Percentiles rank a stretch among this genome's conserved stretches.
phyloP scores from a whole-genome alignment of 2,797 vertebrate species.

The Microcaecilia unicolor region DNA sequence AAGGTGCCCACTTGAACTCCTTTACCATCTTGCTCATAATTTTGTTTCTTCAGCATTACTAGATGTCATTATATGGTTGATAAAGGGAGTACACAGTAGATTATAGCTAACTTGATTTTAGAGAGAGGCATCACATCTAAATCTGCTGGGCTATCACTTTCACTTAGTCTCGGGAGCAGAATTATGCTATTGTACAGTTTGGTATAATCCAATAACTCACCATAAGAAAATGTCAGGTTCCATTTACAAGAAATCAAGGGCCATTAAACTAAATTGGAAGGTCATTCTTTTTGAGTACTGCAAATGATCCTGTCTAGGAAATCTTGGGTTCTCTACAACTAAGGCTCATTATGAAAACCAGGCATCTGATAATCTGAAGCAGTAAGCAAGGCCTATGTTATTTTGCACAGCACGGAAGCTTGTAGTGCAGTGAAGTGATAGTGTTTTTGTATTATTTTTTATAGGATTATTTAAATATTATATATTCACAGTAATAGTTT shows the following conservation, averaged over 20 bases:
- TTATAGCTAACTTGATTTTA: constrained; percentile 62
- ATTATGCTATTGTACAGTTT: constrained; percentile 54
- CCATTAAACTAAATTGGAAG: constrained; percentile 47
- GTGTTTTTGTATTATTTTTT: too few species aligned
- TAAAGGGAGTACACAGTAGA: constrained; percentile 52
- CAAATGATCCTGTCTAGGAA: constrained; percentile 54
- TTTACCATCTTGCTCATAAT: not conserved
- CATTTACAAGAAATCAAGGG: constrained; percentile 42
- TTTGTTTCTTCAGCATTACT: not conserved
- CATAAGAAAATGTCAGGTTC: constrained; percentile 62
- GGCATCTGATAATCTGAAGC: constrained; percentile 34
- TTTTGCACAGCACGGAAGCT: too few species aligned
- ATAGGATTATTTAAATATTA: too few species aligned
- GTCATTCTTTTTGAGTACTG: constrained; percentile 51
- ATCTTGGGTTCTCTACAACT: constrained; percentile 49
- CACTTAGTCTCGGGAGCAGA: constrained; percentile 55
- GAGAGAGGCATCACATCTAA: constrained; percentile 57
- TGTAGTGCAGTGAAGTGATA: too few species aligned
- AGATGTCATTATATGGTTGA: constrained; percentile 38
- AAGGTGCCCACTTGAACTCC: too few species aligned
- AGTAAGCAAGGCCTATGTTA: too few species aligned
- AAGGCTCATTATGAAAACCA: constrained; percentile 50
- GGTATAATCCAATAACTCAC: constrained; percentile 59
- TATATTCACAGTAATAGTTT: too few species aligned
- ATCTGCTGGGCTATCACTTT: constrained; percentile 58